These are phyloP conservation scores for Vanessa tameamea DNA, from an alignment of 1,140 invertebrate genomes.

Conservation along the genomic window DNA sequence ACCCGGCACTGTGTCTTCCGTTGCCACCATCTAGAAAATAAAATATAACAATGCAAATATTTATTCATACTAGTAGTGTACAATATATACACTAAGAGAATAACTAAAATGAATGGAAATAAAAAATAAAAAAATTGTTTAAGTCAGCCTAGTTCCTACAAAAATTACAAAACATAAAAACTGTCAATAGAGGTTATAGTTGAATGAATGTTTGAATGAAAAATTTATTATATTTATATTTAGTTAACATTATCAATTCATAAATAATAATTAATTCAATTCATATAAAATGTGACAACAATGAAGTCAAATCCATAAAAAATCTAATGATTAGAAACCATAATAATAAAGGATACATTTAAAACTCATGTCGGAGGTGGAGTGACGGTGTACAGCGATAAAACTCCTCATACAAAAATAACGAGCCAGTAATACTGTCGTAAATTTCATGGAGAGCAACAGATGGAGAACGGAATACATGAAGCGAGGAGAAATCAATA, in stretches of 20 bases:
- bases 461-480: conserved; percentile 76
- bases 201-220: no score
- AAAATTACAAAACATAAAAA: no score
- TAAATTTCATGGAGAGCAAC: conserved; percentile 78
- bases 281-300: no score
- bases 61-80: no score
- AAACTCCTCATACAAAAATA: conserved; percentile 77
- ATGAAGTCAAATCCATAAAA: conserved; percentile 16
- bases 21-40: conserved; percentile 87
- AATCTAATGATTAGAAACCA: conserved; percentile 39
- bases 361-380: conserved; percentile 53
- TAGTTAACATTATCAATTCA: no score
- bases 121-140: no score
- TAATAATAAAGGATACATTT: conserved; percentile 44
- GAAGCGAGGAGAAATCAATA: conserved; percentile 71
- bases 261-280: no score
- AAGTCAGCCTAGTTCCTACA: no score
- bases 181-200: no score
- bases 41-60: conserved; percentile 20
- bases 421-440: conserved; percentile 73
- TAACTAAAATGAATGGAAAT: no score
- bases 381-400: conserved; percentile 52
- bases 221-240: no score
- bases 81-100: no score
- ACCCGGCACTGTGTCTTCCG: conserved; percentile 83